Evolutionary conservation across 2,888 invertebrate species (phyloP), one percentile per base, ranked within the genome.

Genomic region (Drosophila ezoana): DNA sequence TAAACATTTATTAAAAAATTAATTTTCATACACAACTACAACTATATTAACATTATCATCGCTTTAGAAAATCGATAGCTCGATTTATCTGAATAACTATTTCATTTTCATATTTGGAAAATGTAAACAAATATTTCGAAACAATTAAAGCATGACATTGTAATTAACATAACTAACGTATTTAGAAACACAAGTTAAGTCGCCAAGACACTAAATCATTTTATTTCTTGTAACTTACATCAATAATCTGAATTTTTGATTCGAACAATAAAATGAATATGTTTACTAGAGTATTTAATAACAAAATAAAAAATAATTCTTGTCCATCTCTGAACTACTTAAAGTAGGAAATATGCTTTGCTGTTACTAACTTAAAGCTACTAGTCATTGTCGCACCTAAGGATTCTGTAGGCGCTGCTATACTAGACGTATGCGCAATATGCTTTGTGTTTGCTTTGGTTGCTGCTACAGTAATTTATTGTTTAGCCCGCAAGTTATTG

Each of bases 401-500:
- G 16, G 11, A 16, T 35, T 16, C 20, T 20, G 18, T 28, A 45
- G 10, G n/a, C 52, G 10, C 35, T 47, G 23, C 10, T 40, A 20
- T 18, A 16, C 45, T 32, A 16, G 38, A 33, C 68, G 37, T 61
- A 38, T 56, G 37, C n/a, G 45, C 63, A 74, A 79, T 66, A 67
- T 79, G 81, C 65, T 65, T 61, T 54, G 47, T 66, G 56, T 61
- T 56, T 71, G 75, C 38, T 70, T 51, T 48, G 54, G 57, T 47
- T 70, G 53, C 9, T 49, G 64, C 10, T 49, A 45, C 56, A 76
- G 79, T 79, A 79, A 80, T 81, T 81, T 80, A 81, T 81, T 74
- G 79, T 76, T 79, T 79, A 72, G 77, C 75, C 72, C 65, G 69
- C 82, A 81, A 83, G 79, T 79, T 81, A 83, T 83, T 79, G 79